Percentiles rank a stretch among this genome's conserved stretches.
Conservation (phyloP, 2,113 vertebrate genomes). For the Mionectes macconnelli region DNA sequence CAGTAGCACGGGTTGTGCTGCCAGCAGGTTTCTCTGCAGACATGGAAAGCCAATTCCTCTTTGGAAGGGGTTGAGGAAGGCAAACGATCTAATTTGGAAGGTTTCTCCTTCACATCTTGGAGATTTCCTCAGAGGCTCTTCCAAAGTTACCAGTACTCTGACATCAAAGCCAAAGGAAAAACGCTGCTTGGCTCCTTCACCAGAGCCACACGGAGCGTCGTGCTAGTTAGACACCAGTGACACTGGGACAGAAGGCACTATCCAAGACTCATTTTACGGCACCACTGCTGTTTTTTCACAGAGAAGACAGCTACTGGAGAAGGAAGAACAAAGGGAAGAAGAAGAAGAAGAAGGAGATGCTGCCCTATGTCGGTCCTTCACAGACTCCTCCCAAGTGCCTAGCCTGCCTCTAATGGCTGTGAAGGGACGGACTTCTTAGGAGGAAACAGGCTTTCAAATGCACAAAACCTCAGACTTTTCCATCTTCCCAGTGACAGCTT, state of each 20-base stretch:
- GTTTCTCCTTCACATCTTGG: not conserved
- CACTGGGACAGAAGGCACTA: not conserved
- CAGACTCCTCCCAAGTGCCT: not conserved
- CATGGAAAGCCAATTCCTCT: not conserved
- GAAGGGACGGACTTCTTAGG: not conserved
- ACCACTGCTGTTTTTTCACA: not conserved
- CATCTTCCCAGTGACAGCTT: not conserved
- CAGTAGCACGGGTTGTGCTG: not conserved
- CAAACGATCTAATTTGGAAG: not conserved
- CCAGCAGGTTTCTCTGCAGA: not conserved
- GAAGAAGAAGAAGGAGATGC: not conserved
- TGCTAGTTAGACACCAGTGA: not conserved
- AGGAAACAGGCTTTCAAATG: not conserved
- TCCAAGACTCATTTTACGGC: not conserved
- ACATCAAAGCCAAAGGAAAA: not conserved
- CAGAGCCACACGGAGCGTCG: not conserved
- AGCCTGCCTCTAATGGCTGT: not conserved
- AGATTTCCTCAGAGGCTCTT: slow-evolving; percentile 14
- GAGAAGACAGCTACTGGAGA: not conserved
- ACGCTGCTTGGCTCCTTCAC: not conserved
- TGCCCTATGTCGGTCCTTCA: not conserved
- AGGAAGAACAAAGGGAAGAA: not conserved
- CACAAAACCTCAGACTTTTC: not conserved
- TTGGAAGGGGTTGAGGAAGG: not conserved
- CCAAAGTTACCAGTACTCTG: not conserved